phyloP scores from a whole-genome alignment of 2,113 vertebrate species.

The Ophthalmolycus amberensis region DNA sequence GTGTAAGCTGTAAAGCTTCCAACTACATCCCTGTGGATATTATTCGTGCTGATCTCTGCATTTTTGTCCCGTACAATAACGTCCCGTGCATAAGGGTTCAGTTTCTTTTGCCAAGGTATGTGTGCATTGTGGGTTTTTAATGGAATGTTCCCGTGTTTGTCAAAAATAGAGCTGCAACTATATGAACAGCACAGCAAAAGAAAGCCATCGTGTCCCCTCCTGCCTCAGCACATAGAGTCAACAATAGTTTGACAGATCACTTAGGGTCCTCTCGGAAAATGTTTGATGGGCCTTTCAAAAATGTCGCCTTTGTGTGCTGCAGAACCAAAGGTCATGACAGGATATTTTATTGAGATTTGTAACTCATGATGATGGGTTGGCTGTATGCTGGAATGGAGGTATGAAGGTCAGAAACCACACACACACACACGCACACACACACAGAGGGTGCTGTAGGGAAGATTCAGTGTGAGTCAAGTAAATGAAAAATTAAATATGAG shows the following conservation, averaged over 20 bases:
- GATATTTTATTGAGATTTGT: constrained; percentile 49
- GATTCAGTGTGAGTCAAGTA: neutral
- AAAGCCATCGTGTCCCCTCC: neutral
- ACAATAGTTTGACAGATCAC: constrained; percentile 33
- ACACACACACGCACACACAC: constrained; percentile 35
- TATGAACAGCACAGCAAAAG: neutral
- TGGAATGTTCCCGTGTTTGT: neutral
- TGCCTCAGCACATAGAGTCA: constrained; percentile 24
- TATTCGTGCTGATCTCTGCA: constrained; percentile 43
- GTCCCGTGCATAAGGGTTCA: constrained; percentile 7
- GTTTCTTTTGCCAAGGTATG: constrained; percentile 4
- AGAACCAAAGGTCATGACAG: constrained; percentile 64
- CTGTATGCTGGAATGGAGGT: constrained; percentile 61
- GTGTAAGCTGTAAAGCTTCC: constrained; percentile 37
- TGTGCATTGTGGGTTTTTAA: constrained; percentile 4
- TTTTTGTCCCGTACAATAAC: constrained; percentile 28
- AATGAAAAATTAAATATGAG: neutral
- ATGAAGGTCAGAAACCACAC: constrained; percentile 68
- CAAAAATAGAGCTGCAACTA: neutral
- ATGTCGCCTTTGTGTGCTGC: constrained; percentile 57
- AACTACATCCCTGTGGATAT: constrained; percentile 21
- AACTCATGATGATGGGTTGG: constrained; percentile 49
- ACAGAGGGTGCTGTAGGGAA: neutral
- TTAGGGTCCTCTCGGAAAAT: constrained; percentile 20
- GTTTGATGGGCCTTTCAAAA: constrained; percentile 18